These are phyloP conservation scores for Sceloporus undulatus DNA, from an alignment of 2,113 vertebrate species.

Conservation along the genomic window DNA sequence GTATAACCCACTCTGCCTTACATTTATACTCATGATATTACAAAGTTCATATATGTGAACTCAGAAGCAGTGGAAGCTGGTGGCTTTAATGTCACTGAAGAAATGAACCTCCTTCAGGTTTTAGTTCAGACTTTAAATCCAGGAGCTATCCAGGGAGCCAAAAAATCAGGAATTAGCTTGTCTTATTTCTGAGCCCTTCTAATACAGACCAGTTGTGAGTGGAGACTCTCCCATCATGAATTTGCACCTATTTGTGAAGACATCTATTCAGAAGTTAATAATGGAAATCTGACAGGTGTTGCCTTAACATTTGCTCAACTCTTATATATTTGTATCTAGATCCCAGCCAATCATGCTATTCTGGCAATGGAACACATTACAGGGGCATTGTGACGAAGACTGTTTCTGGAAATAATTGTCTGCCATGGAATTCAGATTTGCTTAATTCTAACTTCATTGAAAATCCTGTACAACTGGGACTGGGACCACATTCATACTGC, in stretches of 20 bases:
- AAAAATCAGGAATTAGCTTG: background rate
- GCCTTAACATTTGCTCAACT: background rate
- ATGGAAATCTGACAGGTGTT: background rate
- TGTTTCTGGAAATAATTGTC: conserved; percentile 81
- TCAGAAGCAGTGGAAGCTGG: background rate
- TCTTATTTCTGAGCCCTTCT: background rate
- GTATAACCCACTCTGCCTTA: background rate
- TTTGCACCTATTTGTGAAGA: background rate
- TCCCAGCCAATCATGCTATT: conserved; percentile 79
- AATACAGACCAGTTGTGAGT: background rate
- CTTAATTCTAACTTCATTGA: conserved; percentile 78
- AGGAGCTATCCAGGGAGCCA: too few species aligned
- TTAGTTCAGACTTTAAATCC: too few species aligned
- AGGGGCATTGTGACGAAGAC: conserved; percentile 80
- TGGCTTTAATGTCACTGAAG: too few species aligned
- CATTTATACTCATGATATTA: background rate
- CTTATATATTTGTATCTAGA: conserved; percentile 69
- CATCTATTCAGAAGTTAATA: background rate
- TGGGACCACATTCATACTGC: conserved; percentile 90
- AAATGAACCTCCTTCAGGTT: too few species aligned
- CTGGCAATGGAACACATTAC: conserved; percentile 80
- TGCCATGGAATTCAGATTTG: conserved; percentile 91
- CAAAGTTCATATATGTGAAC: background rate
- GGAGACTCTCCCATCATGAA: background rate
- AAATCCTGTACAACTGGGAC: conserved; percentile 75